Percentiles rank a stretch among this genome's conserved stretches.
Conservation (phyloP, 1,140 invertebrate genomes). For the Orchestia grillus region DNA sequence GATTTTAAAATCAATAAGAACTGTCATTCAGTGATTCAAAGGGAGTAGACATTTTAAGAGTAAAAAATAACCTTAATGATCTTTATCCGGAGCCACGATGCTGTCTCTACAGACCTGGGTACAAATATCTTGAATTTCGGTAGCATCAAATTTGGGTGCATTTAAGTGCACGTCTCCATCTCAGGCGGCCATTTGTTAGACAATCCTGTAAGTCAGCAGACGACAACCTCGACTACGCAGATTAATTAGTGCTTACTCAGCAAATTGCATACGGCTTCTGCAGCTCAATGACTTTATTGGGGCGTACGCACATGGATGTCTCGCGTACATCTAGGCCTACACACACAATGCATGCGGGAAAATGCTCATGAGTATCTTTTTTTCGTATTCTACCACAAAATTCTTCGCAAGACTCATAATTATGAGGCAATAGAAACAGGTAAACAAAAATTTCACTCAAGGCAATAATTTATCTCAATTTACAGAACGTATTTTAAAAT, state of each 20-base stretch:
- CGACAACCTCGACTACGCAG: not conserved
- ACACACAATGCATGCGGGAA: not conserved
- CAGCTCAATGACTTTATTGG: conserved; percentile 9
- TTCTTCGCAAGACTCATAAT: no score
- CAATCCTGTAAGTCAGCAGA: not conserved
- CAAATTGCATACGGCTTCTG: conserved; percentile 18
- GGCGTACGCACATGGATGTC: not conserved
- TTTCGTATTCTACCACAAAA: no score
- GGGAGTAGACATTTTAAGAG: not conserved
- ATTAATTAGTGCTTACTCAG: conserved; percentile 51
- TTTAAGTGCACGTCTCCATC: not conserved
- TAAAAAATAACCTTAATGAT: not conserved
- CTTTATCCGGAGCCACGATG: not conserved
- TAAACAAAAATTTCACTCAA: no score
- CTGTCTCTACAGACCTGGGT: not conserved
- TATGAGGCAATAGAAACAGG: no score
- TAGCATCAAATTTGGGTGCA: not conserved
- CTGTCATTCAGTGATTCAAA: not conserved
- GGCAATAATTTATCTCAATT: no score
- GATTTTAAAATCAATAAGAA: no score
- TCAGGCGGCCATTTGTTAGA: not conserved
- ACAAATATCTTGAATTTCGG: not conserved
- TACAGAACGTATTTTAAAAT: no score
- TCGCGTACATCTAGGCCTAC: not conserved
- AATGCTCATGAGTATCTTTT: not conserved